These are phyloP conservation scores for Cygnus buccinator DNA, from an alignment of 2,113 vertebrate genomes.

Conservation along the genomic window DNA sequence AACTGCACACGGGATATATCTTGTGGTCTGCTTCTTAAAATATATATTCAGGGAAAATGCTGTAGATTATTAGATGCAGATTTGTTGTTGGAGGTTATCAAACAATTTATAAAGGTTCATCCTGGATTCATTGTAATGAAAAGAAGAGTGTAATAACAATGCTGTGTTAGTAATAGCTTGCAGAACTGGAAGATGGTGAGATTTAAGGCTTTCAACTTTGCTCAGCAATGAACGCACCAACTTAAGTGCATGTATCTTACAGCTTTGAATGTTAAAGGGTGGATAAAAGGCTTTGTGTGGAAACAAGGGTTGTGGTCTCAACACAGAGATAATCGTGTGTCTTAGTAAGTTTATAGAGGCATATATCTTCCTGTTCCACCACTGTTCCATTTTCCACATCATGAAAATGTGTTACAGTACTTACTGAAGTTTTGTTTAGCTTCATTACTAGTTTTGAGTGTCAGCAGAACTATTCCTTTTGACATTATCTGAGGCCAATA, in stretches of 20 bases:
- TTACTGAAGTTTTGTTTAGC: not conserved
- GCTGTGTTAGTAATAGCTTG: not conserved
- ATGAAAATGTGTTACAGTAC: accelerated
- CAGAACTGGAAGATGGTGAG: not conserved
- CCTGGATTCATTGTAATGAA: not conserved
- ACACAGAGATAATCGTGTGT: not conserved
- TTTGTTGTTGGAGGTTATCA: not conserved
- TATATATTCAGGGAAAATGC: not conserved
- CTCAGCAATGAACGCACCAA: not conserved
- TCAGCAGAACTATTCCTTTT: not conserved
- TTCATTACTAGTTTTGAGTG: not conserved
- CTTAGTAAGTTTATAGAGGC: not conserved
- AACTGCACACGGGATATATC: not conserved
- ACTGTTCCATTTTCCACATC: not conserved
- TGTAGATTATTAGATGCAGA: not conserved
- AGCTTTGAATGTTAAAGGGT: not conserved
- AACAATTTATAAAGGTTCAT: not conserved
- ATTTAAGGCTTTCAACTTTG: not conserved
- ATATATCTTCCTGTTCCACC: not conserved
- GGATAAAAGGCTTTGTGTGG: not conserved
- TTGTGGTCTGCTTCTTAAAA: not conserved
- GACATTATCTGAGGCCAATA: not conserved
- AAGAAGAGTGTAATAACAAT: not conserved
- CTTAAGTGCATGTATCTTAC: not conserved
- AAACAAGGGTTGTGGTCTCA: not conserved